Percentiles rank a stretch among this genome's conserved stretches.
Conservation (phyloP, 35 echinoderm and acorn worm species). For the Heliocidaris tuberculata region DNA sequence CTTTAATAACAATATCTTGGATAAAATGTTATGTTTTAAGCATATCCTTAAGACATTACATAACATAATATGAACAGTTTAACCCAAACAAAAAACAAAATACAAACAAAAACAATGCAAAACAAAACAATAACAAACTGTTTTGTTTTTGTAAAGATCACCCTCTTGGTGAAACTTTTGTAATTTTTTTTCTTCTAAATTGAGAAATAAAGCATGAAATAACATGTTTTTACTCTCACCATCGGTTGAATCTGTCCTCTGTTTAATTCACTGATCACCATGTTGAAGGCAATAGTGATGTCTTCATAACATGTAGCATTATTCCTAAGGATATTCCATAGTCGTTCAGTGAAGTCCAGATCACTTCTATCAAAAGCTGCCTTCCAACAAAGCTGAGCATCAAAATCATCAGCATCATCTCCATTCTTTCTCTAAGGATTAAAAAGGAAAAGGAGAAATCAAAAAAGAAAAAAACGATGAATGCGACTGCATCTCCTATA, state of each 20-base stretch:
- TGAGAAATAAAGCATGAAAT: background rate
- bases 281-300: background rate
- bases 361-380: slow-evolving; percentile 40
- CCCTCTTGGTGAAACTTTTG: too few species aligned
- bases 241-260: slow-evolving; percentile 52
- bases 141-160: background rate
- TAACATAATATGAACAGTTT: too few species aligned
- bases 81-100: background rate
- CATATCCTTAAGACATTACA: too few species aligned
- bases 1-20: too few species aligned
- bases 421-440: background rate
- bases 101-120: background rate
- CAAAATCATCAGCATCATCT: slow-evolving; percentile 4
- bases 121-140: background rate
- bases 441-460: background rate
- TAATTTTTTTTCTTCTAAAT: too few species aligned
- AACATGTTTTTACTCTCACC: background rate
- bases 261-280: slow-evolving; percentile 42
- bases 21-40: too few species aligned
- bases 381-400: slow-evolving; percentile 8
- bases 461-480: too few species aligned
- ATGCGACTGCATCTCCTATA: too few species aligned
- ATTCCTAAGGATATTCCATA: slow-evolving; percentile 44
- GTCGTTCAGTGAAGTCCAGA: slow-evolving; percentile 48
- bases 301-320: slow-evolving; percentile 49